Percentiles rank a stretch among this genome's conserved stretches.
These are phyloP conservation scores for Malurus splendens DNA, from an alignment of 2,797 vertebrate genomes.

Conservation along the genomic window DNA sequence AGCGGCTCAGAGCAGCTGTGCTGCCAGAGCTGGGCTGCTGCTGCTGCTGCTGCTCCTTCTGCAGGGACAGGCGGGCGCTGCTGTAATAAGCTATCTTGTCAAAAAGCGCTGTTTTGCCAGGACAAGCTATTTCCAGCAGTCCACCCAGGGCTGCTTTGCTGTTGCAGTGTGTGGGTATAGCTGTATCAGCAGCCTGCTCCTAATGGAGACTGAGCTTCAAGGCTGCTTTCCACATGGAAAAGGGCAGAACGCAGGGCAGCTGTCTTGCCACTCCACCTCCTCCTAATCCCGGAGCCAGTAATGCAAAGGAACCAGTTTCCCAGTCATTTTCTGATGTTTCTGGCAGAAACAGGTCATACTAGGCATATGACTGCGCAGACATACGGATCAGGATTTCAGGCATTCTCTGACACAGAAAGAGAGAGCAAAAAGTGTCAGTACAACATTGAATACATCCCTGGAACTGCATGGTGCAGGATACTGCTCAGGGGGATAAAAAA, in stretches of 20 bases:
- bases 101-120: not conserved
- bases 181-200: conserved; percentile 44
- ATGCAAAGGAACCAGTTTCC: not conserved
- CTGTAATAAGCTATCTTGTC: conserved; percentile 47
- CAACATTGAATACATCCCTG: not conserved
- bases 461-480: not conserved
- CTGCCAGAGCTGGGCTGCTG: not conserved
- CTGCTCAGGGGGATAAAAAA: not conserved
- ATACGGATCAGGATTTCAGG: conserved; percentile 18
- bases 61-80: not conserved
- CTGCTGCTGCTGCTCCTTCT: not conserved
- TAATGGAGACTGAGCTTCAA: conserved; percentile 38
- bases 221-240: conserved; percentile 24
- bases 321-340: not conserved
- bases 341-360: conserved; percentile 1
- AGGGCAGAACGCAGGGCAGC: not conserved
- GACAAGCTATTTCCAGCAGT: conserved; percentile 53
- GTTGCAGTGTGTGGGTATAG: conserved; percentile 28
- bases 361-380: not conserved
- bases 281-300: not conserved
- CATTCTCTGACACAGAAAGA: not conserved
- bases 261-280: not conserved
- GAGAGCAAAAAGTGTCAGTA: not conserved
- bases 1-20: accelerated
- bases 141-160: conserved; percentile 25